Conservation (phyloP, 2,888 invertebrate genomes). For the Idaea straminata region DNA sequence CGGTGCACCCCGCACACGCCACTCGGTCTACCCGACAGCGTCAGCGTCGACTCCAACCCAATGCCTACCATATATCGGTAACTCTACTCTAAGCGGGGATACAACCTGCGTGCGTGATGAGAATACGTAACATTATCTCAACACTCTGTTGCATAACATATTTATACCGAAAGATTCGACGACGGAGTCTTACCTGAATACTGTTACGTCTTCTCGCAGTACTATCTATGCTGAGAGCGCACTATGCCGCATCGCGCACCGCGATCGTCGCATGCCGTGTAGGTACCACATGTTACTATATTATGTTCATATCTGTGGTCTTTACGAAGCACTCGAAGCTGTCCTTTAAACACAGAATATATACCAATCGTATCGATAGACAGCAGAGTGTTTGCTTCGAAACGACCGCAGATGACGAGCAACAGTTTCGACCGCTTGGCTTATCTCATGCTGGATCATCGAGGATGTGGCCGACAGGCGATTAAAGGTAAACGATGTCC, state of each 20-base stretch:
- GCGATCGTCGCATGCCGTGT: conserved; percentile 72
- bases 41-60: conserved; percentile 91
- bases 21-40: conserved; percentile 83
- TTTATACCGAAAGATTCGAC: conserved; percentile 5
- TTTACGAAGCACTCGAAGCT: conserved; percentile 3
- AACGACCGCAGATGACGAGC: conserved; percentile 16
- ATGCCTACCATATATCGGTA: conserved; percentile 95
- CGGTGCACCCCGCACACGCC: conserved; percentile 74
- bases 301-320: conserved; percentile 35
- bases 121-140: conserved; percentile 49
- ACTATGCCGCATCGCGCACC: conserved; percentile 72
- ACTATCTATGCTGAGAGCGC: conserved; percentile 61
- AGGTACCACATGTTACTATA: conserved; percentile 49
- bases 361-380: neutral
- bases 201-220: conserved; percentile 60
- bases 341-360: neutral
- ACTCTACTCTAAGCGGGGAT: conserved; percentile 45
- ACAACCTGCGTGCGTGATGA: conserved; percentile 48
- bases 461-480: conserved; percentile 34
- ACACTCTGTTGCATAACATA: conserved; percentile 2
- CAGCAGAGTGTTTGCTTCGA: conserved; percentile 9
- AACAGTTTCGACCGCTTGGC: conserved; percentile 53
- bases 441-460: conserved; percentile 60
- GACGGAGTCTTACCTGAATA: neutral
- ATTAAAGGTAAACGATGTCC: conserved; percentile 51